Base-by-base conservation (phyloP, 2,797 vertebrate species). In the Clarias pachynema region DNA sequence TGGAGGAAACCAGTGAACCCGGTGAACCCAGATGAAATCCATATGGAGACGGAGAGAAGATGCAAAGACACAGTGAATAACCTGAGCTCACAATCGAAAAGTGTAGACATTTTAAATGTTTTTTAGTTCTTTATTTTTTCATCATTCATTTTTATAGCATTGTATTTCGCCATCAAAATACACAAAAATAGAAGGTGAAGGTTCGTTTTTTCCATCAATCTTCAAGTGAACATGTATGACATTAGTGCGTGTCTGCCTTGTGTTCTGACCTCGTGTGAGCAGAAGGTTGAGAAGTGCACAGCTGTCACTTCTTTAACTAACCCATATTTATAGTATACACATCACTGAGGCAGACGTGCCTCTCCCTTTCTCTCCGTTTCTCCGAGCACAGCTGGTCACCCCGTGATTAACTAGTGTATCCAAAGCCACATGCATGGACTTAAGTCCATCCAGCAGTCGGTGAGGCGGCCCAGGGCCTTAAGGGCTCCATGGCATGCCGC, bases 311-410 rank as follows among this genome's bases (percentile, higher is more conserved):
- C 93, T 93, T 94, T 92, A 91, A 91, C 91, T 90, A 92, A 82
- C 91, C 88, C 91, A 91, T 96, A 96, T 96, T 96, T 96, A 95
- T 96, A 96, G 95, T 92, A 93, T 90, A 92, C 92, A 91, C 94
- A 95, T 95, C 95, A 94, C 82, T 90, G 91, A 91, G 91, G 91
- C 87, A 86, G 90, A 91, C 91, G 57, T 84, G 91, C 93, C 85
- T 72, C 59, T 81, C 84, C 57, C 80, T 75, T 29, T 68, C 79
- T 68, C 65, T 77, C 83, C 65, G 82, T 87, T 91, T 89, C 93
- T 94, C 86, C 91, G 94, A 90, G 94, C 95, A 96, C 95, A 96
- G 95, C 95, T 96, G 95, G 94, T 95, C 94, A 93, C 92, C 91
- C 90, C 89, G 91, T 95, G 93, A 95, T 95, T 94, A 92, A 73